Evolutionary conservation across 1,140 invertebrate genomes (phyloP), one percentile per base, ranked within the genome.

Genomic region (Dreissena rostriformis): DNA sequence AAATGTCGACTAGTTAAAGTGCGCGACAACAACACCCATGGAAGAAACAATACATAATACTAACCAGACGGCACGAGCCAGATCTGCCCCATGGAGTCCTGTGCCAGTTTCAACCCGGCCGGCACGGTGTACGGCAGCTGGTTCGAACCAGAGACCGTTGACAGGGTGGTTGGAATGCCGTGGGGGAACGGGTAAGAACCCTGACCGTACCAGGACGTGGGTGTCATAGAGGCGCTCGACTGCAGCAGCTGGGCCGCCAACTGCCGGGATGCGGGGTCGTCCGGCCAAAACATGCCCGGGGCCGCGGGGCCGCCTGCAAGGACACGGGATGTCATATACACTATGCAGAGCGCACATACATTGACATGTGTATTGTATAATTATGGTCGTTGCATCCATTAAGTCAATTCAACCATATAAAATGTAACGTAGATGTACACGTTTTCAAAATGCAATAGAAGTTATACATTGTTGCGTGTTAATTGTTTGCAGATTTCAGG

Each of bases 51-150:
- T n/a, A n/a, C n/a, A n/a, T n/a, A n/a, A n/a, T n/a, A 57, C 19
- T 57, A 15, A 84, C 82, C 82, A 51, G 82, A n/a, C 15, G 82
- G 73, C 6, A 84, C n/a, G 1, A 84, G 67, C 6, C 74, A 65
- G 1, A 84, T 84, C 67, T 84, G 82, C 17, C 82, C 82, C 8
- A 84, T 53, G 28, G 82, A 84, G 39, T 84, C 82, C 22, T 84
- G 82, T 24, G 82, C 82, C 6, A 84, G 49, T 26, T 84, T 84
- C 19, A 70, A 84, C 52, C 82, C 82, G 0, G 82, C 82, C 0
- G 82, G 82, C 7, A 84, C 82, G 12, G 82, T 70, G 24, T 76
- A 55, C 5, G 82, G 82, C 61, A 84, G 26, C 39, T 84, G 82
- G 12, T n/a, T 52, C 17, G 55, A 39, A n/a, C n/a, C n/a, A 24